Evolutionary conservation across 2,888 invertebrate genomes (phyloP), one percentile per base, ranked within the genome.

Genomic region (Drosophila siamana): DNA sequence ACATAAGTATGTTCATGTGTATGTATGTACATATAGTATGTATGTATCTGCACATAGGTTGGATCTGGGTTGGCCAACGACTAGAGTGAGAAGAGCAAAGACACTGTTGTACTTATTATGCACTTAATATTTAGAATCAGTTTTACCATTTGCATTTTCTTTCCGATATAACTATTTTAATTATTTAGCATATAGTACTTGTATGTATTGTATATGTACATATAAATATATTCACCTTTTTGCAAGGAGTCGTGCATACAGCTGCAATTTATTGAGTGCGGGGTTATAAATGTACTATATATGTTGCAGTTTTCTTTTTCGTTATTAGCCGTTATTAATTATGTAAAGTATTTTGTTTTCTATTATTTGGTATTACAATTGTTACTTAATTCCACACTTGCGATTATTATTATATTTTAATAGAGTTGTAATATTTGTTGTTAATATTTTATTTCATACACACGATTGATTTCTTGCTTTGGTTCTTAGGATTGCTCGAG

Each of bases 171-270:
- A 11, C 15, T 15, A 40, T 57, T 56, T 22, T 59, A 33, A 57
- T 75, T 75, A 75, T 51, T 16, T 36, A 22, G 6, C 13, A 22
- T 38, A 41, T 28, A 41, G 38, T 57, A 69, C 56, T 52, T 66
- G 43, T 13, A 51, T 41, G 16, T 38, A 41, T 19, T 69, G 60
- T 73, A 57, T 77, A 77, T 67, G 51, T 63, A 67, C 52, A 69
- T 74, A 74, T 65, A 48, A 69, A 55, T 62, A 64, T 85, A 85
- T 85, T 85, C 85, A 85, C 85, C 85, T 85, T 80, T 86, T 47
- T 88, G 89, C 76, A 85, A 88, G 81, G 89, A 88, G 86, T 78
- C 89, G 85, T 85, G 89, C 85, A 85, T 85, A 84, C 85, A 86
- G 89, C 85, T 84, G 76, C 87, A 79, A 83, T 82, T 82, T 69